These are phyloP conservation scores for Apotomis betuletana DNA, from an alignment of 2,888 invertebrate species.

Conservation along the genomic window DNA sequence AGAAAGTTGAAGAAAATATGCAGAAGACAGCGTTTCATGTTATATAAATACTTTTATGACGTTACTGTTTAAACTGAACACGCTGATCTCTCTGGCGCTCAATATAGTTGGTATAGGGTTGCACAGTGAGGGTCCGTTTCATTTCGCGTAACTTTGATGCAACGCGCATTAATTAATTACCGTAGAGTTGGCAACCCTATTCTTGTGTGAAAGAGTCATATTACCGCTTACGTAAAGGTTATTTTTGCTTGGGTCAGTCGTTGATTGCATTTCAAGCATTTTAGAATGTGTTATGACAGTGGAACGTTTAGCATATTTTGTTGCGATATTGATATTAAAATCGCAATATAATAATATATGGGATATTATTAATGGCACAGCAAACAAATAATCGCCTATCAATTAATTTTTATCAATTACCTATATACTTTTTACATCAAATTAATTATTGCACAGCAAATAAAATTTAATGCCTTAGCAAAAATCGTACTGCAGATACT, in stretches of 20 bases:
- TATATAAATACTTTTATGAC: no score
- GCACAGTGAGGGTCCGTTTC: slow-evolving; percentile 20
- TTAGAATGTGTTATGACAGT: slow-evolving; percentile 12
- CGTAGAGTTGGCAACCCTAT: slow-evolving; percentile 18
- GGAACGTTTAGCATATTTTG: slow-evolving; percentile 6
- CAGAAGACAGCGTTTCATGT: no score
- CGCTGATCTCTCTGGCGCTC: slow-evolving; percentile 10
- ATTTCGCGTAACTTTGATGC: slow-evolving; percentile 38
- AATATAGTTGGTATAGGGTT: slow-evolving; percentile 14
- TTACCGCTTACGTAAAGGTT: background rate
- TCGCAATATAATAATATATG: no score
- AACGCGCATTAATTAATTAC: slow-evolving; percentile 29
- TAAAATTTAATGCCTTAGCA: no score
- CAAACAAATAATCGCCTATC: no score
- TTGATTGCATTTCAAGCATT: slow-evolving; percentile 18
- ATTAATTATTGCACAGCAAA: no score
- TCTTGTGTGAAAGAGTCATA: background rate
- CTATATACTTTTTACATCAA: no score
- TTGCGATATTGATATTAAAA: slow-evolving; percentile 8
- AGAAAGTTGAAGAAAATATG: no score
- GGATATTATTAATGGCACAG: no score
- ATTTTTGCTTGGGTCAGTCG: background rate
- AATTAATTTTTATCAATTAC: no score
- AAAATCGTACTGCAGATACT: no score
- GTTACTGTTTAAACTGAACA: background rate